Percentiles rank a stretch among this genome's conserved stretches.
Evolutionary conservation across 2,888 invertebrate species (phyloP).

Genomic region (Diarsia mendica): DNA sequence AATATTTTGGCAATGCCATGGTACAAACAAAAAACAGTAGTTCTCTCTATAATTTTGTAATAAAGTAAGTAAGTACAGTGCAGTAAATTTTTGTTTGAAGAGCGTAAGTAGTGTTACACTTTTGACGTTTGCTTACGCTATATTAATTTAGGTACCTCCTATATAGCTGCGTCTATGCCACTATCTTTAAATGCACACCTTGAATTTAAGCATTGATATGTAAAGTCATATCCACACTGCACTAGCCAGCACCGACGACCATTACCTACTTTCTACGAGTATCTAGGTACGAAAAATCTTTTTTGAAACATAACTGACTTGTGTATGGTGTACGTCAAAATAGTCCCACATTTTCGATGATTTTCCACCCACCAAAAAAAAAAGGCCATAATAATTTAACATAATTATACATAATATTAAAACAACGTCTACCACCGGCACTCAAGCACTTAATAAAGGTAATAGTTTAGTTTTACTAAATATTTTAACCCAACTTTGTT

Average conservation of each 20-base stretch:
- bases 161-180: slow-evolving; percentile 3
- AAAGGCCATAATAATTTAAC: neutral
- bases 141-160: neutral
- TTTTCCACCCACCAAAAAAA: too few relatives aligned
- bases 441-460: neutral
- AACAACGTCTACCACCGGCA: neutral
- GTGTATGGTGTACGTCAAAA: neutral
- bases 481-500: neutral
- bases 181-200: slow-evolving; percentile 23
- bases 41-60: neutral
- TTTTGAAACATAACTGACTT: neutral
- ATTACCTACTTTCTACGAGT: neutral
- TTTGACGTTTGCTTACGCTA: neutral
- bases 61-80: neutral
- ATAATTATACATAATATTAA: too few relatives aligned
- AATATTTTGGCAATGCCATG: neutral
- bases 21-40: neutral
- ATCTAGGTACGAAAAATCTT: neutral
- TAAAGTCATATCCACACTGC: slow-evolving; percentile 23
- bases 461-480: neutral
- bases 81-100: neutral
- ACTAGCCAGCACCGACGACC: neutral
- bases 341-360: neutral
- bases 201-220: slow-evolving; percentile 15
- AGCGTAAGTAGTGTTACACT: neutral